Evolutionary conservation across 2,113 vertebrate genomes (phyloP).

Genomic region (Boulengeromyrus knoepffleri): DNA sequence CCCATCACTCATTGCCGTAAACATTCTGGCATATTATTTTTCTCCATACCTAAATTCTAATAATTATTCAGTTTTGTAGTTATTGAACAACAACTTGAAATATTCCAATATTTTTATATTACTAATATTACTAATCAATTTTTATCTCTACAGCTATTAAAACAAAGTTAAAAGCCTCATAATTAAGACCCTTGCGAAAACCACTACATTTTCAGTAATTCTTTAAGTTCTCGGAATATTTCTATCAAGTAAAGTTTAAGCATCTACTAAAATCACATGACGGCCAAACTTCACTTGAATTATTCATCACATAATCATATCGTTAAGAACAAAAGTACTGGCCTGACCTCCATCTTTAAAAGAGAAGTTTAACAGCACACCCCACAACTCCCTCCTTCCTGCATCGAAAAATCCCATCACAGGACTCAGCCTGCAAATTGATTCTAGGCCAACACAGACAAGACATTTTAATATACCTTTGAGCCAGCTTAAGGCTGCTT

Average conservation of each 20-base stretch:
- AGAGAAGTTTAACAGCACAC: background rate
- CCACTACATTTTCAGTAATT: background rate
- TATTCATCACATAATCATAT: background rate
- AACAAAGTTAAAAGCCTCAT: background rate
- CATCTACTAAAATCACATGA: background rate
- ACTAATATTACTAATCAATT: background rate
- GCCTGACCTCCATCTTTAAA: constrained; percentile 3
- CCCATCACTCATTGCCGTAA: background rate
- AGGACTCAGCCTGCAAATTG: constrained; percentile 80
- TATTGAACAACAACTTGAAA: background rate
- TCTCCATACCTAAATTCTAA: background rate
- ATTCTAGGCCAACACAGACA: constrained; percentile 74
- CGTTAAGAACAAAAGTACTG: background rate
- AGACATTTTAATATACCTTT: constrained; percentile 79
- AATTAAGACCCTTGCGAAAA: background rate
- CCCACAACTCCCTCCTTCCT: constrained; percentile 15
- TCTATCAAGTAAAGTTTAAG: background rate
- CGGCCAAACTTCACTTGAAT: no score
- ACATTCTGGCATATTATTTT: background rate
- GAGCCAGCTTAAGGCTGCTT: constrained; percentile 67
- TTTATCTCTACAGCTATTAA: background rate
- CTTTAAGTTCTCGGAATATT: background rate
- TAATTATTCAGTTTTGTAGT: background rate
- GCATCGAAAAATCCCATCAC: constrained; percentile 76
- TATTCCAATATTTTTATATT: background rate